Evolutionary conservation across 2,113 vertebrate species (phyloP).

Genomic region (Meleagris gallopavo): DNA sequence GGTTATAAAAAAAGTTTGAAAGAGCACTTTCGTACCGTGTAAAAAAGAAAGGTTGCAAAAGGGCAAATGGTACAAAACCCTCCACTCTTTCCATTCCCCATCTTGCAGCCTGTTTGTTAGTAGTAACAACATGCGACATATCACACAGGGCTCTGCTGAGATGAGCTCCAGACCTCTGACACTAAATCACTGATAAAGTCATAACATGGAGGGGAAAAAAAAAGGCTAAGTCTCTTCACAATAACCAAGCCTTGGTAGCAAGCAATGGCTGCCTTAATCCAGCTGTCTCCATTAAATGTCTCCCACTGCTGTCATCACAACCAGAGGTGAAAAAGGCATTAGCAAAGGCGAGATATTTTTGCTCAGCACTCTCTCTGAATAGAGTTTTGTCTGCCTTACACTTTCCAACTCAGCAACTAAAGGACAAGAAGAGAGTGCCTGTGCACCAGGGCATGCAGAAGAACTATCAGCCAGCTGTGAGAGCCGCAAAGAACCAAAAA

Average conservation of each 20-base stretch:
- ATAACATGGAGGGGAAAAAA: neutral
- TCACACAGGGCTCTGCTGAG: neutral
- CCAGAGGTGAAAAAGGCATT: neutral
- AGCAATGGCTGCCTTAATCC: neutral
- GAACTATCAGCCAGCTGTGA: rapidly evolving
- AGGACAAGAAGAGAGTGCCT: rapidly evolving
- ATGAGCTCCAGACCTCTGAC: neutral
- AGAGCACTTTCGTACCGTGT: neutral
- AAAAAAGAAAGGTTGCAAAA: neutral
- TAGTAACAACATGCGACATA: neutral
- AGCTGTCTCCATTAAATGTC: neutral
- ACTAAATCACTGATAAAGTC: slow-evolving; percentile 23
- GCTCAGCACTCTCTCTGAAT: neutral
- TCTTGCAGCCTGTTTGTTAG: neutral
- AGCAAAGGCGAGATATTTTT: neutral
- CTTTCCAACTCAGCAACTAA: neutral
- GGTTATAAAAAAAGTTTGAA: neutral
- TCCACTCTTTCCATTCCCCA: neutral
- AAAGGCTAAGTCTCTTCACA: neutral
- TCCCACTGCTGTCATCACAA: neutral
- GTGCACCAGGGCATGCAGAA: rapidly evolving
- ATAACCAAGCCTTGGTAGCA: neutral
- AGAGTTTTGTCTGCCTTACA: neutral
- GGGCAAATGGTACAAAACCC: neutral
- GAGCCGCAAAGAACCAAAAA: rapidly evolving